Evolutionary conservation across 1,140 invertebrate species (phyloP).

Genomic region (Aphidius ervi): DNA sequence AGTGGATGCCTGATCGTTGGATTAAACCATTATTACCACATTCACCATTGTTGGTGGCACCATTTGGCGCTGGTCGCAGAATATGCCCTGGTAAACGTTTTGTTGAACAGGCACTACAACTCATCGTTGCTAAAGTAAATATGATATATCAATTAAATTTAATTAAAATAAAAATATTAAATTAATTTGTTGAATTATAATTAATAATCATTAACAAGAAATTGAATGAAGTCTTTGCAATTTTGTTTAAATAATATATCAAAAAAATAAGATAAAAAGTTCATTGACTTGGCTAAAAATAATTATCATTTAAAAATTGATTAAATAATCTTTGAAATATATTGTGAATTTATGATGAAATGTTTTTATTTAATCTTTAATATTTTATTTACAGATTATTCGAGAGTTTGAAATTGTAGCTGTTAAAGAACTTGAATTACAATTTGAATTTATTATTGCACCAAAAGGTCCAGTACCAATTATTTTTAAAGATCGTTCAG

Average conservation of each 20-base stretch:
- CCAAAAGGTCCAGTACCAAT: slow-evolving; percentile 69
- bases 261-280: too few species aligned
- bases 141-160: too few species aligned
- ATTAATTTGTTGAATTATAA: too few species aligned
- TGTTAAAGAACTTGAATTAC: slow-evolving; percentile 63
- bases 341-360: too few species aligned
- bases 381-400: slow-evolving; percentile 56
- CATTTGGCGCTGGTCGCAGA: slow-evolving; percentile 81
- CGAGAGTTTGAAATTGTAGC: slow-evolving; percentile 66
- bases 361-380: too few species aligned
- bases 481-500: slow-evolving; percentile 57
- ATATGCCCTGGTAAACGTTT: slow-evolving; percentile 81
- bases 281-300: too few species aligned
- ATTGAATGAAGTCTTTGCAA: slow-evolving; percentile 9
- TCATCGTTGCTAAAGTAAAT: slow-evolving; percentile 68
- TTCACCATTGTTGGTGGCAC: slow-evolving; percentile 66
- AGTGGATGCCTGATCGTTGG: slow-evolving; percentile 82
- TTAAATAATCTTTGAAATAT: too few species aligned
- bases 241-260: too few species aligned
- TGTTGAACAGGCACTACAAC: slow-evolving; percentile 71
- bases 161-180: too few species aligned
- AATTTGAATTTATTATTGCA: slow-evolving; percentile 74
- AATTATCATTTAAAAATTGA: too few species aligned
- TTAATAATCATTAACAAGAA: neutral
- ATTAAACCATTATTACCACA: slow-evolving; percentile 56